These are phyloP conservation scores for Solen grandis DNA, from an alignment of 1,140 invertebrate species.

Conservation along the genomic window DNA sequence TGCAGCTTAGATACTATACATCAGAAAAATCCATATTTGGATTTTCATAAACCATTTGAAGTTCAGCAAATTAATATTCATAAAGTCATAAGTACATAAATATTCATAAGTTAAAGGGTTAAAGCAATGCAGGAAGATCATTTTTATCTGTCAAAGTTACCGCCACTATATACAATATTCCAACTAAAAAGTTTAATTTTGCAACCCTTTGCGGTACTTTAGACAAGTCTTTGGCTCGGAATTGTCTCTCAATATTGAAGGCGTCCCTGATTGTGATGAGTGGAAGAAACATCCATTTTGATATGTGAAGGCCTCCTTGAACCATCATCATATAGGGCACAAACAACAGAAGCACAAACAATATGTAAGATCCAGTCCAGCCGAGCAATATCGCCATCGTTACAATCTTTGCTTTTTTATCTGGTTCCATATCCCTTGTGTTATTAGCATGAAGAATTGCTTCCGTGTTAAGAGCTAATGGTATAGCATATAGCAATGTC, in stretches of 20 bases:
- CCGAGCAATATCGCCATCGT: constrained; percentile 97
- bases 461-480: constrained; percentile 95
- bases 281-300: constrained; percentile 93
- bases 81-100: too few relatives aligned
- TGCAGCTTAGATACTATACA: too few relatives aligned
- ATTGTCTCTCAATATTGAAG: constrained; percentile 94
- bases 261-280: constrained; percentile 92
- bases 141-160: constrained; percentile 67
- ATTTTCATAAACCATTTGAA: too few relatives aligned
- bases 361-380: constrained; percentile 92
- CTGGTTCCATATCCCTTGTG: constrained; percentile 92
- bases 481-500: constrained; percentile 94
- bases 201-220: constrained; percentile 93
- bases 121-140: constrained; percentile 57
- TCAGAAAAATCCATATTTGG: too few relatives aligned
- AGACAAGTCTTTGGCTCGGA: constrained; percentile 89
- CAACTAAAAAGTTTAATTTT: constrained; percentile 94
- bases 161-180: constrained; percentile 92
- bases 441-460: constrained; percentile 97
- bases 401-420: constrained; percentile 92
- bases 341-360: constrained; percentile 95
- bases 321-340: constrained; percentile 94
- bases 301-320: constrained; percentile 89
- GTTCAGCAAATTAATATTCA: too few relatives aligned
- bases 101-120: too few relatives aligned